phyloP scores from a whole-genome alignment of 2,113 vertebrate species.

The Myotis yumanensis region DNA sequence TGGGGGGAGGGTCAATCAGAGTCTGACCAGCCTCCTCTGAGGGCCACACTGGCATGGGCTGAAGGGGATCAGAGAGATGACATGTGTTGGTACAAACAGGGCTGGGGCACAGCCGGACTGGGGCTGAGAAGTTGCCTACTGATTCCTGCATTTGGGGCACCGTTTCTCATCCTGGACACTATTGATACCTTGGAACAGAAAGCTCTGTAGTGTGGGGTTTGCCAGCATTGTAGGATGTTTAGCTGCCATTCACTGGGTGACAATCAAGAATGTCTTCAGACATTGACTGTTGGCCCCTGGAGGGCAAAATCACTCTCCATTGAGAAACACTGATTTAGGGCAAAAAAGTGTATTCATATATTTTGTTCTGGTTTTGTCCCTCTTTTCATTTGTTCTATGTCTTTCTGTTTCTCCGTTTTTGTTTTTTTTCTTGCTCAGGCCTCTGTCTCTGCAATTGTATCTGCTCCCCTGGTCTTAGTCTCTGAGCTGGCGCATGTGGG shows the following conservation, averaged over 20 bases:
- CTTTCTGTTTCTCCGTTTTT: not conserved
- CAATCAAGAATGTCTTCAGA: not conserved
- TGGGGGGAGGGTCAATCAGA: not conserved
- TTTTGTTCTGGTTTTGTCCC: not conserved
- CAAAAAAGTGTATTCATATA: not conserved
- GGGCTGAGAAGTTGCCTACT: rapidly evolving
- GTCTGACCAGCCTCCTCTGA: not conserved
- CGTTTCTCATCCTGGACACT: not conserved
- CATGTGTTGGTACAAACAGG: rapidly evolving
- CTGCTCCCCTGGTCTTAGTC: not conserved
- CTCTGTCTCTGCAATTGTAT: not conserved
- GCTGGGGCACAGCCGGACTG: rapidly evolving
- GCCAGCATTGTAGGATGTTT: too few relatives aligned
- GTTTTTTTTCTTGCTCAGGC: not conserved
- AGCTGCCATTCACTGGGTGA: not conserved
- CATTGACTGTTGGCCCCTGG: not conserved
- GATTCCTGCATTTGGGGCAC: too few relatives aligned
- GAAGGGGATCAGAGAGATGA: not conserved
- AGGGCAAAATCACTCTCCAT: not conserved
- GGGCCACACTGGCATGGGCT: too few relatives aligned
- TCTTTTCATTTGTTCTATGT: not conserved
- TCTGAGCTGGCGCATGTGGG: not conserved
- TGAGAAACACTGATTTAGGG: not conserved
- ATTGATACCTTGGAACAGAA: not conserved
- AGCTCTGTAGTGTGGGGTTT: not conserved